These are phyloP conservation scores for Drosophila nigricruria DNA, from an alignment of 2,888 invertebrate genomes.

Conservation along the genomic window DNA sequence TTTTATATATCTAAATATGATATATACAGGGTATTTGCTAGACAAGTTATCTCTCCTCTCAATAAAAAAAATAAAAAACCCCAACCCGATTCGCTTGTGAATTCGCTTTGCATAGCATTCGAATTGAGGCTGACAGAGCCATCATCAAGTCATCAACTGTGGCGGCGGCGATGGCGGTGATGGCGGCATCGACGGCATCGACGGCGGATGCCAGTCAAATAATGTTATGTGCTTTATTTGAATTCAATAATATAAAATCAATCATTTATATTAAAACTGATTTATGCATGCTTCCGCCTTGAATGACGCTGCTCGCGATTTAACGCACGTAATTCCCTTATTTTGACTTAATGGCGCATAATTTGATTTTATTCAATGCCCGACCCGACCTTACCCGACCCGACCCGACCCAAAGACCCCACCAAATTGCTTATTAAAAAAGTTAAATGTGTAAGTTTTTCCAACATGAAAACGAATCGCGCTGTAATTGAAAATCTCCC, in stretches of 20 bases:
- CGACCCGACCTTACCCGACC: too few species aligned
- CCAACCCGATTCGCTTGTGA: conserved; percentile 22
- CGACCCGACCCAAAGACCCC: conserved; percentile 3
- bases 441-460: conserved; percentile 26
- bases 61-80: background rate
- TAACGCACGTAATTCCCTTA: conserved; percentile 54
- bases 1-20: too few species aligned
- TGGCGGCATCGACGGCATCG: conserved; percentile 1
- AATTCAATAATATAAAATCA: conserved; percentile 61
- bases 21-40: conserved; percentile 1
- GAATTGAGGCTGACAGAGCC: conserved; percentile 34
- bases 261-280: conserved; percentile 60
- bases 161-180: conserved; percentile 1
- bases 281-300: conserved; percentile 45
- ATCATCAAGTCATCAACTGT: conserved; percentile 40
- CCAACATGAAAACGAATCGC: conserved; percentile 3
- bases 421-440: conserved; percentile 48
- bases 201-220: conserved; percentile 40
- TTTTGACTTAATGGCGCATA: conserved; percentile 48
- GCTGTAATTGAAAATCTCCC: conserved; percentile 33
- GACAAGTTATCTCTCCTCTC: too few species aligned
- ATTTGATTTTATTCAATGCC: conserved; percentile 41
- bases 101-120: conserved; percentile 70
- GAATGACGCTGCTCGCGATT: conserved; percentile 14
- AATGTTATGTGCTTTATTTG: conserved; percentile 62